Percentiles rank a stretch among this genome's conserved stretches.
Conservation (phyloP, 2,797 vertebrate species). For the Vultur gryphus region DNA sequence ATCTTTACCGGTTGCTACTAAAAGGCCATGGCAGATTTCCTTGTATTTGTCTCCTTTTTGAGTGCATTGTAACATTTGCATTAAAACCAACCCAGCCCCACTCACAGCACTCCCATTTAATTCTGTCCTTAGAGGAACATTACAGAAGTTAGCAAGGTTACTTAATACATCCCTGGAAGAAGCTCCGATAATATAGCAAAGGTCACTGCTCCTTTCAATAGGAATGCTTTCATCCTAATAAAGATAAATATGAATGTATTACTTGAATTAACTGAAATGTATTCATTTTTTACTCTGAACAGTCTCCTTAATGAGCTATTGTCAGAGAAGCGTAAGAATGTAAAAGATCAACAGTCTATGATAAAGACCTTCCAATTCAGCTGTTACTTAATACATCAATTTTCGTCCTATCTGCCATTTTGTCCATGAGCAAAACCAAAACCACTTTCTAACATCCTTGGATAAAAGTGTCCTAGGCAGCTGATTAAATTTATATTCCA, state of each 20-base stretch:
- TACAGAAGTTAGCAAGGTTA: background rate
- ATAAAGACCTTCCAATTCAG: background rate
- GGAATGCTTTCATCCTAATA: background rate
- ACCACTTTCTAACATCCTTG: background rate
- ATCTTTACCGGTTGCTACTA: background rate
- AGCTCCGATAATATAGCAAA: background rate
- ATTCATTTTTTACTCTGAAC: background rate
- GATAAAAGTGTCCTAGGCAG: background rate
- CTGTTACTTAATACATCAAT: background rate
- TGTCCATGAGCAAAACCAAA: background rate
- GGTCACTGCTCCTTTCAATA: slow-evolving; percentile 9
- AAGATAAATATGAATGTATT: background rate
- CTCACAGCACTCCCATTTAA: background rate
- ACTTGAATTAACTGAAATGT: slow-evolving; percentile 30
- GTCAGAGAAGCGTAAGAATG: background rate
- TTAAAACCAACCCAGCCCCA: background rate
- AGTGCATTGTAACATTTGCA: background rate
- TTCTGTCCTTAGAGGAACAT: background rate
- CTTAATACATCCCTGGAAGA: background rate
- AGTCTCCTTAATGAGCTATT: background rate
- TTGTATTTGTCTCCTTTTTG: background rate
- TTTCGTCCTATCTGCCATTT: background rate
- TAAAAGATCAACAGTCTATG: background rate
- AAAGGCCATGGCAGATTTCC: background rate
- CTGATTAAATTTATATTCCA: background rate